Evolutionary conservation across 2,797 vertebrate genomes (phyloP).

Genomic region (Anguilla obscura): DNA sequence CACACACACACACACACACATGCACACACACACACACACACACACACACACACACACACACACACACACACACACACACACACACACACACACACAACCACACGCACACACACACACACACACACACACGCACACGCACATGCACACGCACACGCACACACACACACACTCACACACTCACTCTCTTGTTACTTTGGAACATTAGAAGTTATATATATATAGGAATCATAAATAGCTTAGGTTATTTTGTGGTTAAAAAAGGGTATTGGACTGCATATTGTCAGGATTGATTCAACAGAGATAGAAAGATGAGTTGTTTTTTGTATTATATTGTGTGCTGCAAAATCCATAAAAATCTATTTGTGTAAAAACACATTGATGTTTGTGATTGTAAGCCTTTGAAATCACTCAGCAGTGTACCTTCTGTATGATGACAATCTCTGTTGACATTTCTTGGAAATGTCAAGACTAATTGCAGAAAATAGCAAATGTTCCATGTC

Average conservation of each 20-base stretch:
- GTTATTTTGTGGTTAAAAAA: background rate
- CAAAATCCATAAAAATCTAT: background rate
- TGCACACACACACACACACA: background rate
- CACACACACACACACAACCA: background rate
- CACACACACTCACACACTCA: background rate
- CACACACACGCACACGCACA: background rate
- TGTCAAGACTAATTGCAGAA: slow-evolving; percentile 20
- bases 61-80: background rate
- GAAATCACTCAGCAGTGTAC: background rate
- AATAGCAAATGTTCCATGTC: background rate
- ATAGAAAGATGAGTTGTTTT: background rate
- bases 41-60: background rate
- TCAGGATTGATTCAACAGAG: background rate
- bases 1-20: background rate
- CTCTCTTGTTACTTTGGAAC: background rate
- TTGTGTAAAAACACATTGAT: background rate
- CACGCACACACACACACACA: background rate
- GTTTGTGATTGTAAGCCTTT: slow-evolving; percentile 8
- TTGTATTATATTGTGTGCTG: background rate
- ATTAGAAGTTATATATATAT: background rate
- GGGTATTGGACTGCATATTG: background rate
- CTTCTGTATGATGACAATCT: background rate
- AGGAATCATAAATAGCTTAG: background rate
- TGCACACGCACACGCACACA: background rate
- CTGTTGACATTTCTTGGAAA: slow-evolving; percentile 10